Evolutionary conservation across 2,113 vertebrate species (phyloP).

Genomic region (Osmerus eperlanus): DNA sequence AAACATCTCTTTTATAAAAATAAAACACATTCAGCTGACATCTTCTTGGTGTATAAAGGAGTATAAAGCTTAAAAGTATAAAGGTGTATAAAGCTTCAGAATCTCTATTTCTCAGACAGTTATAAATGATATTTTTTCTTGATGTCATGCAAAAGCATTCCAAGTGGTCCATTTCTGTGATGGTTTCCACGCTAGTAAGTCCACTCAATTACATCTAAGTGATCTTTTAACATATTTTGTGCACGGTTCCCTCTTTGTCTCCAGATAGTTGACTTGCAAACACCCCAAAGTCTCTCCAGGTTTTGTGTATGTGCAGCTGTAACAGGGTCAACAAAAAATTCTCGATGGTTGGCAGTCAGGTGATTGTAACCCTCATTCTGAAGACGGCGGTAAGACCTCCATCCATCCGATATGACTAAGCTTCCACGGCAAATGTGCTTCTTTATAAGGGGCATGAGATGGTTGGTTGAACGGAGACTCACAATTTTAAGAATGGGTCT

Average conservation of each 20-base stretch:
- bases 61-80: too few species aligned
- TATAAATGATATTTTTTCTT: slow-evolving; percentile 12
- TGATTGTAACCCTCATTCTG: slow-evolving; percentile 18
- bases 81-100: too few species aligned
- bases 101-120: not conserved
- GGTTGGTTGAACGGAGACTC: not conserved
- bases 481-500: not conserved
- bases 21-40: too few species aligned
- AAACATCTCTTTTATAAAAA: too few species aligned
- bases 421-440: not conserved
- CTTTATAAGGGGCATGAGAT: not conserved
- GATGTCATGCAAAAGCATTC: slow-evolving; percentile 23
- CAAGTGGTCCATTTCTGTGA: slow-evolving; percentile 13
- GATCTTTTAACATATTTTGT: slow-evolving; percentile 18
- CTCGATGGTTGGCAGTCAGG: slow-evolving; percentile 15
- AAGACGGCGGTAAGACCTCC: slow-evolving; percentile 15
- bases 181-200: slow-evolving; percentile 20
- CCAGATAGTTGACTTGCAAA: slow-evolving; percentile 23
- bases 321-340: slow-evolving; percentile 5
- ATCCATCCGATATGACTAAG: slow-evolving; percentile 5
- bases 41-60: too few species aligned
- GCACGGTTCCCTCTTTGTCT: slow-evolving; percentile 16
- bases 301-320: slow-evolving; percentile 22
- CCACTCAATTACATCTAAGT: slow-evolving; percentile 23
- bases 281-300: slow-evolving; percentile 16